Percentiles rank a stretch among this genome's conserved stretches.
These are phyloP conservation scores for Watsonalla cultraria DNA, from an alignment of 2,888 invertebrate genomes.

Conservation along the genomic window DNA sequence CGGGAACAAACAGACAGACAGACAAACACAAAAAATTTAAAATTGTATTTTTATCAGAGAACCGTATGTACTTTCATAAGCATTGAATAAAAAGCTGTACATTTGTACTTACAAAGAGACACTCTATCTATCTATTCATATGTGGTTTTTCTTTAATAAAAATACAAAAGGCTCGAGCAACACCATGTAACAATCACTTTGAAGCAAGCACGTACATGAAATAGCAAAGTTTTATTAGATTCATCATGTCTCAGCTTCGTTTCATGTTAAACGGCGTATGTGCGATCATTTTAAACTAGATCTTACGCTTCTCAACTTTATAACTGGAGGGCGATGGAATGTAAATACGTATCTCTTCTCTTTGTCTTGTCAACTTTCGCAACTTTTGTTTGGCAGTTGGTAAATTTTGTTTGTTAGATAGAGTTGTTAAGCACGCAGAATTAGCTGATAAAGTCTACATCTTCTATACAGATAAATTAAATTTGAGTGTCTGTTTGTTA, in stretches of 20 bases:
- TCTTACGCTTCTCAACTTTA: not conserved
- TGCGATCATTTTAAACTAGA: not conserved
- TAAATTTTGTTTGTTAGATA: not conserved
- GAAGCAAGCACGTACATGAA: constrained; percentile 31
- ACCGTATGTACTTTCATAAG: too few relatives aligned
- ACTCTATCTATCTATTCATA: too few relatives aligned
- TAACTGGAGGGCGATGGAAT: not conserved
- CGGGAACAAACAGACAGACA: too few relatives aligned
- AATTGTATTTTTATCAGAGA: too few relatives aligned
- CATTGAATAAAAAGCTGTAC: constrained; percentile 7
- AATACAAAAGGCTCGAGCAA: too few relatives aligned
- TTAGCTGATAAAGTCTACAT: too few relatives aligned
- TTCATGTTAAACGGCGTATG: constrained; percentile 20
- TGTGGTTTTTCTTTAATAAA: too few relatives aligned
- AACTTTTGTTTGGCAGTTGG: not conserved
- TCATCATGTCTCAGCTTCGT: constrained; percentile 24
- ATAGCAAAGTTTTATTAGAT: constrained; percentile 29
- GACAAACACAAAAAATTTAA: too few relatives aligned
- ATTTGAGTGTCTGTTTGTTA: too few relatives aligned
- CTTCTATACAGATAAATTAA: too few relatives aligned
- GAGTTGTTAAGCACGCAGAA: too few relatives aligned
- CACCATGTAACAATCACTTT: not conserved
- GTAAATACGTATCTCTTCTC: constrained; percentile 11
- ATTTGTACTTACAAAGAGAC: constrained; percentile 1
- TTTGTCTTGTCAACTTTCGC: not conserved